These are phyloP conservation scores for Gnathonemus echidnorhynchus DNA, from an alignment of 2,113 vertebrate species.

Conservation along the genomic window DNA sequence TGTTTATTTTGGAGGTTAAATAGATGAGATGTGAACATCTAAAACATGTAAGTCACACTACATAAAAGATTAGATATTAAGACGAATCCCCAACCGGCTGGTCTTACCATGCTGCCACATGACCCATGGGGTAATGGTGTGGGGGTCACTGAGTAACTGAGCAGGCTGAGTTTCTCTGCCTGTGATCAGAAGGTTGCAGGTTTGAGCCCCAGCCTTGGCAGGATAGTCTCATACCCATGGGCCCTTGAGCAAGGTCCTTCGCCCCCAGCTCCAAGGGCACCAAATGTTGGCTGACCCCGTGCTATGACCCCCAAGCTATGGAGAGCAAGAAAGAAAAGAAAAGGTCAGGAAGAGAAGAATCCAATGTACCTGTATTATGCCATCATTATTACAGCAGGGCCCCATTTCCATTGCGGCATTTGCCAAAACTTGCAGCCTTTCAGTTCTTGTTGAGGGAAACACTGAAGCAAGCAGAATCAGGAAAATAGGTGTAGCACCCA, in stretches of 20 bases:
- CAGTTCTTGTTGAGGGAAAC: neutral
- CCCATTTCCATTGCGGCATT: neutral
- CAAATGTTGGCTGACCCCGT: no score
- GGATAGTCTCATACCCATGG: no score
- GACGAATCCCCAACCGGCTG: neutral
- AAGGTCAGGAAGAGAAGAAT: neutral
- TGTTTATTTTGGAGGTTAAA: neutral
- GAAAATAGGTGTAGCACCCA: neutral
- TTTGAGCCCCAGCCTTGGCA: no score
- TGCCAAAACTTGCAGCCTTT: neutral
- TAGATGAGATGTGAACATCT: neutral
- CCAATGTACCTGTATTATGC: no score
- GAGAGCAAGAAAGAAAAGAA: no score
- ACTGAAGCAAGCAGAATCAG: neutral
- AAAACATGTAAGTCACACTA: neutral
- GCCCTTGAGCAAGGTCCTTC: no score
- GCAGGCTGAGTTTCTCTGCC: neutral
- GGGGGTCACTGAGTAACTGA: neutral
- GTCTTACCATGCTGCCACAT: neutral
- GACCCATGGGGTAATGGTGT: neutral
- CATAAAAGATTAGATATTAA: neutral
- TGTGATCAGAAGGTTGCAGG: neutral
- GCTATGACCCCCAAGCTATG: no score
- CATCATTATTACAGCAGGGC: neutral
- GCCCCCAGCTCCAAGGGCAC: no score